These are phyloP conservation scores for Luffia ferchaultella DNA, from an alignment of 2,888 invertebrate species.

Conservation along the genomic window DNA sequence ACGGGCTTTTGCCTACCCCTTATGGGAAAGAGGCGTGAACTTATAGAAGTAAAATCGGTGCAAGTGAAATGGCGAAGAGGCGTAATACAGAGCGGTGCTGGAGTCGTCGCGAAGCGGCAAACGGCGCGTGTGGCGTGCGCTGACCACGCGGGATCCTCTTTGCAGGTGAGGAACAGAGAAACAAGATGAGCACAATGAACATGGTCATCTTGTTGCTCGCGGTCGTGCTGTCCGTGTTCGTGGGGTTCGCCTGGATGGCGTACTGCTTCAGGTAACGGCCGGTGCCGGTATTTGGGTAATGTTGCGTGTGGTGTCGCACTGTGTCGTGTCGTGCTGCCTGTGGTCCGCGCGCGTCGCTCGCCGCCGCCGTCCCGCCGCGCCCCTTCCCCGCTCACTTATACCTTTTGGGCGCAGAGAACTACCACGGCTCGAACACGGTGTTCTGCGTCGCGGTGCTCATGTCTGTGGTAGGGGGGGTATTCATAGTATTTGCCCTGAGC, in stretches of 20 bases:
- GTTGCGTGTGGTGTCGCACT: constrained; percentile 45
- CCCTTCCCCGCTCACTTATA: constrained; percentile 33
- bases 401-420: constrained; percentile 82
- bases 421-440: constrained; percentile 97
- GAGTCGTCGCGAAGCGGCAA: too few relatives aligned
- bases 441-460: constrained; percentile 97
- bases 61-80: too few relatives aligned
- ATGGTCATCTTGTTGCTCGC: constrained; percentile 94
- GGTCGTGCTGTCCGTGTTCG: constrained; percentile 93
- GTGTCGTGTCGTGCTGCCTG: constrained; percentile 23
- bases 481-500: constrained; percentile 98
- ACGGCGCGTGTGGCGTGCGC: constrained; percentile 28
- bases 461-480: constrained; percentile 99
- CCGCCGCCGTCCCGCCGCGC: constrained; percentile 8
- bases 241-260: constrained; percentile 94
- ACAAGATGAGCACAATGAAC: constrained; percentile 87
- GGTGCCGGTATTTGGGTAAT: constrained; percentile 33
- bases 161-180: constrained; percentile 78
- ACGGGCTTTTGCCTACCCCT: too few relatives aligned
- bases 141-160: constrained; percentile 63
- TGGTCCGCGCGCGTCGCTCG: constrained; percentile 28
- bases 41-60: too few relatives aligned
- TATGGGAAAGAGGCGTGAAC: too few relatives aligned
- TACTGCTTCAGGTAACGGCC: constrained; percentile 90
- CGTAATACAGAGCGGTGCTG: too few relatives aligned